Conservation (phyloP, 2,888 invertebrate species). For the Xylota sylvarum region DNA sequence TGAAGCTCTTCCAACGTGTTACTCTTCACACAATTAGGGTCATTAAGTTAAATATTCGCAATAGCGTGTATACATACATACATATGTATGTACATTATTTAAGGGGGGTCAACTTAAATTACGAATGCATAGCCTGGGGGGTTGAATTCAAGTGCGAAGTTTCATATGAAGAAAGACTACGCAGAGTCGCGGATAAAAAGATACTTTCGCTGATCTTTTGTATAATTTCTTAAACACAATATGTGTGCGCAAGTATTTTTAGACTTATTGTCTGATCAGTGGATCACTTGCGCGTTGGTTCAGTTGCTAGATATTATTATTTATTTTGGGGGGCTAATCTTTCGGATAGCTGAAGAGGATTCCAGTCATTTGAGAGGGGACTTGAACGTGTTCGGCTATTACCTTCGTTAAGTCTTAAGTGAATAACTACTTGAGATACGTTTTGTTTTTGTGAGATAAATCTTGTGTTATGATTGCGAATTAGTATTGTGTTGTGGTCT, state of each 20-base stretch:
- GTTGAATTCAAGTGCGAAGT: constrained; percentile 46
- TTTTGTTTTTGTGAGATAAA: constrained; percentile 24
- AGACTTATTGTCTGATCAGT: constrained; percentile 36
- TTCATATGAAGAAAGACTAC: constrained; percentile 5
- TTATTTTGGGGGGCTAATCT: constrained; percentile 26
- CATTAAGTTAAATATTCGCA: constrained; percentile 42
- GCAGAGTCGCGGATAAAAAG: constrained; percentile 19
- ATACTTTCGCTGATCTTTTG: constrained; percentile 19
- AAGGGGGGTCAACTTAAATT: constrained; percentile 1
- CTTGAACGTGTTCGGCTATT: constrained; percentile 18
- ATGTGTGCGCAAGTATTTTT: constrained; percentile 42
- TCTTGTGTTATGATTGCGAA: constrained; percentile 43
- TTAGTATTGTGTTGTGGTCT: constrained; percentile 25
- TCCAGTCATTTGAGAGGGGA: background rate
- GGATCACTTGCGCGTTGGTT: constrained; percentile 10
- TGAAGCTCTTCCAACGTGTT: background rate
- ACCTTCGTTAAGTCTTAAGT: constrained; percentile 59
- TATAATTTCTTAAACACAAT: constrained; percentile 21
- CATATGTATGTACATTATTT: background rate
- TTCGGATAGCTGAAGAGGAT: background rate
- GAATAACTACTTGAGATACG: constrained; percentile 47
- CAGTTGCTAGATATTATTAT: background rate
- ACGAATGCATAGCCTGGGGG: background rate
- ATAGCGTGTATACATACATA: background rate
- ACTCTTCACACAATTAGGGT: constrained; percentile 35